Base-by-base conservation (phyloP, 2,888 invertebrate species). In the Ichneumoninae sp. region DNA sequence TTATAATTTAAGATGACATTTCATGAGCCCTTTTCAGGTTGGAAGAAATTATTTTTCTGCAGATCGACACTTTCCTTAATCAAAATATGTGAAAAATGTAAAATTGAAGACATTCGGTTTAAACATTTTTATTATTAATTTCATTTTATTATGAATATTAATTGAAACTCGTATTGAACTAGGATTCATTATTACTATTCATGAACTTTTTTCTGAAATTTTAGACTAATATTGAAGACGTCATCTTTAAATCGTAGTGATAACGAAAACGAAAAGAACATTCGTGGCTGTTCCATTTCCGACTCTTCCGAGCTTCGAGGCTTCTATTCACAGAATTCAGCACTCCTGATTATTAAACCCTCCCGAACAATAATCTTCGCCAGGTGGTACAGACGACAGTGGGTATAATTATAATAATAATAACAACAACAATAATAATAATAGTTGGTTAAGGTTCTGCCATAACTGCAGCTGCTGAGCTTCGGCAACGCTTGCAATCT, bases 301-400 rank as follows among this genome's bases (percentile, higher is more conserved):
- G 10, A 13, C 22, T 13, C 19, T 22, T n/a, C 7, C 22, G 5
- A 0, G 54, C 16, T 13, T 57, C 13, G 54, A 8, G 65, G 47
- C 36, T 16, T 19, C 26, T 10, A 57, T 22, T 57, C 57, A 57
- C 57, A 57, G 26, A 52, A 73, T 40, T 30, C 50, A 68, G 78
- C 77, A 78, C 77, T 83, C 73, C 66, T 76, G 50, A 71, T 78
- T 73, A 78, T 83, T 83, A 69, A 50, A 78, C 7, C 71, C 68
- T 54, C 8, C 60, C 73, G 60, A 73, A 78, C 83, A 68, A 83
- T 83, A 69, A 83, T 83, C 73, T 73, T 83, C 68, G 78, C 69
- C 68, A 68, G 68, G 73, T 52, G 36, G 52, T 33, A 52, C 19
- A 50, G 50, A 40, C 50, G 68, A 78, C 36, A 40, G 19, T 50